phyloP scores from a whole-genome alignment of 2,797 vertebrate species.

The Ceryle rudis region DNA sequence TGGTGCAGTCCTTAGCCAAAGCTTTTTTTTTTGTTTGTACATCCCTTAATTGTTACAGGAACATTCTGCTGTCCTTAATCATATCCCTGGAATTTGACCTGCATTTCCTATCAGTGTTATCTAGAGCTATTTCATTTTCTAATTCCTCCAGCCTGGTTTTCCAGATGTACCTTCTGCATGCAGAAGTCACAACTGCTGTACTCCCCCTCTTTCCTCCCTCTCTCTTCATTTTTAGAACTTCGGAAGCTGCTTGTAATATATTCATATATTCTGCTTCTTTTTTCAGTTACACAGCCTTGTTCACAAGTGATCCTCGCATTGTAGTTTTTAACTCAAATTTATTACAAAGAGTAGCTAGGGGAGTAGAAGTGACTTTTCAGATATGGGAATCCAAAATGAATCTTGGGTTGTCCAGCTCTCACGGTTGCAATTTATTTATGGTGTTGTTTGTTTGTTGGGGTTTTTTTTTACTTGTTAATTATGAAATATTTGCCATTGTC shows the following conservation, averaged over 20 bases:
- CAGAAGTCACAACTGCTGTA: slow-evolving; percentile 1
- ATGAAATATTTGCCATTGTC: background rate
- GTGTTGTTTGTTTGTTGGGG: background rate
- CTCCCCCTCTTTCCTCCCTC: background rate
- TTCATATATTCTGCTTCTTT: background rate
- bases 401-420: background rate
- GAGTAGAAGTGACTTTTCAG: background rate
- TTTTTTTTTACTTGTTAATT: background rate
- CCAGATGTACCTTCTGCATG: slow-evolving; percentile 51
- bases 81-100: slow-evolving; percentile 60
- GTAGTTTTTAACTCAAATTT: background rate
- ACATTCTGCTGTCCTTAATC: slow-evolving; percentile 70
- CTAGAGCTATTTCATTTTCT: slow-evolving; percentile 42
- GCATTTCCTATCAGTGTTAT: slow-evolving; percentile 55
- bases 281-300: background rate
- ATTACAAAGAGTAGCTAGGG: background rate
- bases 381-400: background rate
- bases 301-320: background rate
- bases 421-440: background rate
- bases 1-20: background rate
- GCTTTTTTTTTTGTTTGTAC: slow-evolving; percentile 50
- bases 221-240: background rate
- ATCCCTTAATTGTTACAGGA: slow-evolving; percentile 65
- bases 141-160: slow-evolving; percentile 40
- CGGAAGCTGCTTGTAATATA: background rate